Evolutionary conservation across 2,888 invertebrate species (phyloP), one percentile per base, ranked within the genome.

Genomic region (Liodrosophila aerea): DNA sequence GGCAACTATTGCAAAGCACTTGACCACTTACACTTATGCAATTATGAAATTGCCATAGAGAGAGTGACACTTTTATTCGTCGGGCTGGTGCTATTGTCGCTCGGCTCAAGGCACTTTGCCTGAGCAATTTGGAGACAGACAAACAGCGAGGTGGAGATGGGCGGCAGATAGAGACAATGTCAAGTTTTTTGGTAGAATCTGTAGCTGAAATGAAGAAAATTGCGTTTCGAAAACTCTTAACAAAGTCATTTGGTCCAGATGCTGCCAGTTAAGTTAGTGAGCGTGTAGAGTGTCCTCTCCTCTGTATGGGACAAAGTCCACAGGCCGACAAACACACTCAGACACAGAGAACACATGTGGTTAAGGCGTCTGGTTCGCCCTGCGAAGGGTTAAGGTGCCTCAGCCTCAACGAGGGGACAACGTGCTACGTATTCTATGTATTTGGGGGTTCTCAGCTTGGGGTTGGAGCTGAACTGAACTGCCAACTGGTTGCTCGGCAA

Each of bases 21-120:
- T 82, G 81, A 85, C 86, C 82, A 82, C 82, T 82, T 84, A 81
- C 82, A 85, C 86, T 85, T 81, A 77, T 82, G 84, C 82, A 82
- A 85, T 82, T 82, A 82, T 82, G 82, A 81, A 82, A 82, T 86
- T 84, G 86, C 82, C 86, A 85, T 77, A 81, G 86, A 86, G 86
- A 86, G 85, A 82, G 82, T 85, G 82, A 85, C 86, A 82, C 86
- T 85, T 82, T 85, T 81, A 82, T 81, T 80, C 67, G 68, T 85
- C 64, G 70, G 62, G 54, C 68, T n/a, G 71, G 56, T 56, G 74
- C 57, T 77, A 71, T 73, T 83, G 77, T 83, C 60, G 75, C 64
- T 47, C 60, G 27, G 30, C 46, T 36, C 41, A 15, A 46, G 59
- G 50, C 64, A 53, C 54, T 69, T 47, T 57, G 22, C 37, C n/a